Base-by-base conservation (phyloP, 2,797 vertebrate genomes). In the Poeciliopsis presidionis region DNA sequence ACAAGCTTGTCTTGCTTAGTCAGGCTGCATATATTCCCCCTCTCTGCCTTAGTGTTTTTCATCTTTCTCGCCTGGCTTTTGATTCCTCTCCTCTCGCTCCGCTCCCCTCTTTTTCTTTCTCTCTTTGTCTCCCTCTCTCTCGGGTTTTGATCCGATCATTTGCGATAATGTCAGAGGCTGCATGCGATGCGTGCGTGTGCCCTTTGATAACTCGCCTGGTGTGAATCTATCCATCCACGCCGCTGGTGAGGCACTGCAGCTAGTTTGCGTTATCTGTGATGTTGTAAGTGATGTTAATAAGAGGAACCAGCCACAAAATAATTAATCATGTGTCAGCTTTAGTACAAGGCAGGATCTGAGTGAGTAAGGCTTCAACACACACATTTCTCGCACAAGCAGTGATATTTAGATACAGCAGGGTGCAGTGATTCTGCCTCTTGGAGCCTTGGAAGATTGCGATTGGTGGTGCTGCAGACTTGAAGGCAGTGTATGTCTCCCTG, bases 321-420 rank as follows among this genome's bases (percentile, higher is more conserved):
- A 77, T 83, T 63, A 75, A 76, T 83, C 76, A 84, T 87, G 84
- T 41, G 14, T 77, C 81, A 65, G 83, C 77, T 46, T 5, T 43
- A 69, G 65, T 73, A 4, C 39, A 51, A 86, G 45, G 11, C 76
- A 59, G 57, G 28, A 81, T 81, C 20, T 47, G 70, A 73, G 75
- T 47, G 71, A 77, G 71, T 73, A 33, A 41, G 9, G 22, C 20
- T 67, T 41, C 13, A 25, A 25, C 39, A 43, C 65, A 67, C 63
- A 81, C 13, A 77, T 43, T 47, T 41, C n/a, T 13, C 33, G 0
- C 30, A 61, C 51, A 72, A 76, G 83, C 75, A 82, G 75, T 86
- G 91, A 88, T 90, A 87, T 88, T 90, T 87, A 84, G 89, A 89
- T 92, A 87, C 90, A 91, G 89, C 88, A 84, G 88, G 85, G 87